Base-by-base conservation (phyloP, 2,888 invertebrate species). In the Drosophila prolongata region DNA sequence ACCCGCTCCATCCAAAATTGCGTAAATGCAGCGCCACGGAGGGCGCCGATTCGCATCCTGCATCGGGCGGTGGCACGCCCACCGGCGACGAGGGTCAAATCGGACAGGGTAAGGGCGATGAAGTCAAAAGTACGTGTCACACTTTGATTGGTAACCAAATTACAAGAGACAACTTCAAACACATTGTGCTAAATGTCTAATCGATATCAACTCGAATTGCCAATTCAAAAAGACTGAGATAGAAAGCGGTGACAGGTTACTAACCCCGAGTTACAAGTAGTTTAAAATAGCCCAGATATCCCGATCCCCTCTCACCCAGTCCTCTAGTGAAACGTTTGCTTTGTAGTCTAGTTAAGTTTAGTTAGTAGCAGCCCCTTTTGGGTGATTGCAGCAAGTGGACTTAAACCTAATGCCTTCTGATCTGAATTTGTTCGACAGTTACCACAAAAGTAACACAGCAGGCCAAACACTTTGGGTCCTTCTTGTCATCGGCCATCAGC, bases 401-500 rank as follows among this genome's bases (percentile, higher is more conserved):
- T 43, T 53, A 49, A 34, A 16, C n/a, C 8, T 37, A 37, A 55
- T 50, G 74, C 68, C 74, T 73, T 34, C 2, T 40, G 62, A 30
- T 56, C 55, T 69, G n/a, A 62, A 57, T 65, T 30, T 38, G 37
- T 59, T 70, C 73, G 73, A 64, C 79, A 96, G 97, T 97, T 92
- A 97, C 97, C 83, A 97, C 96, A 87, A 97, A 97, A 93, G 97
- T 97, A 67, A 94, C 97, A 81, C 96, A 96, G 56, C 96, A 97
- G 55, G 97, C 97, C 80, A 98, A 98, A 93, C 96, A 96, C 58
- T 95, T 98, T 90, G 98, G 98, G 79, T 97, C 95, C 92, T 98
- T 98, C 94, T 94, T 98, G 82, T 98, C 97, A 93, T 97, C 97
- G 76, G 97, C 98, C 79, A 98, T 98, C 83, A 98, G 98, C 93